These are phyloP conservation scores for Himalopsyche anomala DNA, from an alignment of 2,888 invertebrate species.

Conservation along the genomic window DNA sequence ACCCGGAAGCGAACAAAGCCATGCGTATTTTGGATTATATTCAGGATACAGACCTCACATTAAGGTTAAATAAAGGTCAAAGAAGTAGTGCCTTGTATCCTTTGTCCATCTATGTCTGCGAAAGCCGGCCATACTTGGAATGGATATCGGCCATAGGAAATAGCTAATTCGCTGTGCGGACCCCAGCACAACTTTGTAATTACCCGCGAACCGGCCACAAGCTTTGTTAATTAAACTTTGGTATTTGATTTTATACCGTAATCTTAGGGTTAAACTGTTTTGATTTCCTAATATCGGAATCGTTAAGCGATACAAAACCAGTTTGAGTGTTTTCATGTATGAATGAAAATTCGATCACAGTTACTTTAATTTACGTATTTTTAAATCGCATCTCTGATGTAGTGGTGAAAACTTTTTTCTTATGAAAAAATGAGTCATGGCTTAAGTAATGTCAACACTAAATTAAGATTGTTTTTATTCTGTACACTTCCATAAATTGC, in stretches of 20 bases:
- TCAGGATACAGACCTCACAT: slow-evolving; percentile 17
- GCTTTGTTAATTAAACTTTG: slow-evolving; percentile 65
- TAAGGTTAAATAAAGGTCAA: slow-evolving; percentile 14
- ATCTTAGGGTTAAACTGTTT: slow-evolving; percentile 41
- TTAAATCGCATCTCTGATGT: no score
- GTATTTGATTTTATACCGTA: slow-evolving; percentile 61
- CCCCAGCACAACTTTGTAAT: slow-evolving; percentile 62
- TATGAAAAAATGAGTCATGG: no score
- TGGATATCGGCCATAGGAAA: slow-evolving; percentile 57
- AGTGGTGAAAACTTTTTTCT: no score
- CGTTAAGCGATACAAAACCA: slow-evolving; percentile 15
- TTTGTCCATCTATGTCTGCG: slow-evolving; percentile 18
- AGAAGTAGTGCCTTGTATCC: slow-evolving; percentile 5
- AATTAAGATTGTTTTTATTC: no score
- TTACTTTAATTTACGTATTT: no score
- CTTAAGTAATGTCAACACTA: no score
- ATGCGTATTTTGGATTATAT: neutral
- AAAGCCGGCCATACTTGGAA: slow-evolving; percentile 43
- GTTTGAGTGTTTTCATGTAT: neutral
- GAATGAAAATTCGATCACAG: no score
- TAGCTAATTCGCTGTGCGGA: slow-evolving; percentile 58
- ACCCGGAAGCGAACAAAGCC: neutral
- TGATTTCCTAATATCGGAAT: slow-evolving; percentile 48
- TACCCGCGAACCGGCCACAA: slow-evolving; percentile 57
- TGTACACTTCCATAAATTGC: no score